Percentiles rank a stretch among this genome's conserved stretches.
phyloP scores from a whole-genome alignment of 2,888 invertebrate species.

The Amiota communis region DNA sequence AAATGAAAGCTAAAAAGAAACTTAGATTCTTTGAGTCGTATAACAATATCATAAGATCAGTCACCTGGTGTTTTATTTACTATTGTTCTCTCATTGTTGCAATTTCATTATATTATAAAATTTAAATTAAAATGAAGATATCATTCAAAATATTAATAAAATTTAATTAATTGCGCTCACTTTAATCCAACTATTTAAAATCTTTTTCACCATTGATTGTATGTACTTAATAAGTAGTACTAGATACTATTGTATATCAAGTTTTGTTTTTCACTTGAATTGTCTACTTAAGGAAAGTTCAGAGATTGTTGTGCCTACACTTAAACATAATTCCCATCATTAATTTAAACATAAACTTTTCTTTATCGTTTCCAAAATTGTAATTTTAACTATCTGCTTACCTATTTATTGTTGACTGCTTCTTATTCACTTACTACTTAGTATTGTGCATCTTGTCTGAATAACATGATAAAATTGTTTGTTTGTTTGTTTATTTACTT shows the following conservation, averaged over 20 bases:
- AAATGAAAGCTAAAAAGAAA: no score
- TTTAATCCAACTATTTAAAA: neutral
- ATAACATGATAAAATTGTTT: conserved; percentile 19
- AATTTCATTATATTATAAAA: no score
- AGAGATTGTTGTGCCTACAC: neutral
- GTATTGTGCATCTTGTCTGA: neutral
- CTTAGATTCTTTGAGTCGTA: no score
- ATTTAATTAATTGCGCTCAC: neutral
- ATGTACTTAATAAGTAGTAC: neutral
- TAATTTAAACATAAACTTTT: conserved; percentile 5
- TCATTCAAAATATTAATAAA: no score
- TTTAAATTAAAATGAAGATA: no score
- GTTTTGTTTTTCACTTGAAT: no score
- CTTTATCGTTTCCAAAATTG: neutral
- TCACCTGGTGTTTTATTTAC: no score
- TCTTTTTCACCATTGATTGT: neutral
- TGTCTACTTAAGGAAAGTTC: no score
- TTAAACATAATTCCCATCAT: conserved; percentile 11
- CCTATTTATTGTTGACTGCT: conserved; percentile 47
- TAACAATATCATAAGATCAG: no score
- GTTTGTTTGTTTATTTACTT: conserved; percentile 42
- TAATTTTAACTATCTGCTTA: conserved; percentile 46
- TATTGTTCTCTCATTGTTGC: no score
- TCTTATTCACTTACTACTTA: conserved; percentile 3
- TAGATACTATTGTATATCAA: neutral